phyloP scores from a whole-genome alignment of 2,113 vertebrate genomes.

The Ia io region DNA sequence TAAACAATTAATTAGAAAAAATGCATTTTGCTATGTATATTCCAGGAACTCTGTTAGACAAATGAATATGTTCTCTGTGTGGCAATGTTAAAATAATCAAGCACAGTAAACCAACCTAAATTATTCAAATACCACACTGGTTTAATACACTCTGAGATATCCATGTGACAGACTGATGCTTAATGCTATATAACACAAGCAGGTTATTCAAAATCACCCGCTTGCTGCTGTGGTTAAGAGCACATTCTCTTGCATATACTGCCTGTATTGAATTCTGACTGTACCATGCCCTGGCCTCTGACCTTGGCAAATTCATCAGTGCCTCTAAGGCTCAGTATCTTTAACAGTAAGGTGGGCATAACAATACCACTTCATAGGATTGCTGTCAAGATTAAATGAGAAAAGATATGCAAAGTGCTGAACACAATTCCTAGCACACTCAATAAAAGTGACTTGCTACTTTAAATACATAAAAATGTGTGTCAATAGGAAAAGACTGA shows the following conservation, averaged over 20 bases:
- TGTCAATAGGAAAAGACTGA: background rate
- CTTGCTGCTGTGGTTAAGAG: background rate
- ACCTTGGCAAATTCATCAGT: background rate
- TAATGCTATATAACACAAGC: background rate
- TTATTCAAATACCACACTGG: background rate
- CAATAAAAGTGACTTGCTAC: background rate
- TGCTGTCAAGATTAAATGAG: background rate
- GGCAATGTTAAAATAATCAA: background rate
- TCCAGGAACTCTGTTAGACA: background rate
- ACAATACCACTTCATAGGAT: background rate
- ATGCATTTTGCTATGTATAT: background rate
- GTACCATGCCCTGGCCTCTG: background rate
- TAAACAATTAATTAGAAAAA: conserved; percentile 24
- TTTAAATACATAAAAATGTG: background rate
- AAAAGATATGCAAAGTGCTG: background rate
- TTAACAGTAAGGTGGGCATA: background rate
- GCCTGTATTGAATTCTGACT: background rate
- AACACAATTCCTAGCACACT: background rate
- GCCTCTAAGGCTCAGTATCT: background rate
- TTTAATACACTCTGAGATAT: background rate
- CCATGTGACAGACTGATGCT: background rate
- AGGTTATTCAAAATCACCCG: background rate
- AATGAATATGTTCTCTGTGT: background rate
- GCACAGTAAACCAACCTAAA: background rate
- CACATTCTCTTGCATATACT: background rate